phyloP scores from a whole-genome alignment of 2,797 vertebrate genomes.

The Gymnothorax reevesii region DNA sequence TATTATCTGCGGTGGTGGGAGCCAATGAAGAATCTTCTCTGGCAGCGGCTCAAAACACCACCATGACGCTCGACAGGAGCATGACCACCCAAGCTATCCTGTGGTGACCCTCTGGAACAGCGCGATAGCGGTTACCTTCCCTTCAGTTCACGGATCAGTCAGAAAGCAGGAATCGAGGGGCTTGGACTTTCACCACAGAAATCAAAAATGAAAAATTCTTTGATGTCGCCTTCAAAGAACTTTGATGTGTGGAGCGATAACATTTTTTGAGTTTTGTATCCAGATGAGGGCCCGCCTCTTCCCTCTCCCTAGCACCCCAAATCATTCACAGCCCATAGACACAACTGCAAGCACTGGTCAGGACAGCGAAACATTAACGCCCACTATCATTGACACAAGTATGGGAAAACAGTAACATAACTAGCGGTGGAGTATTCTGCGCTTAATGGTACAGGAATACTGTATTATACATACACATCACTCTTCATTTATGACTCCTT shows the following conservation, averaged over 20 bases:
- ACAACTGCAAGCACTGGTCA: not conserved
- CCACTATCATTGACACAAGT: not conserved
- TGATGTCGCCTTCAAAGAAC: not conserved
- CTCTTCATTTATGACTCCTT: not conserved
- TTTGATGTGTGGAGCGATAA: not conserved
- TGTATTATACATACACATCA: not conserved
- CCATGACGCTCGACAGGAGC: conserved; percentile 14
- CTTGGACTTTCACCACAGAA: not conserved
- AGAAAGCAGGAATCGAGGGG: conserved; percentile 42
- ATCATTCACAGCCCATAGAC: not conserved
- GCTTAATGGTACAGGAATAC: not conserved
- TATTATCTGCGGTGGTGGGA: no score
- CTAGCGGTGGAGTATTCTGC: not conserved
- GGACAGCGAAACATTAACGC: not conserved
- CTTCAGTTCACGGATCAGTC: conserved; percentile 53
- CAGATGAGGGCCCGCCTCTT: not conserved
- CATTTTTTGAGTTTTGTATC: not conserved
- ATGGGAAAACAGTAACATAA: not conserved
- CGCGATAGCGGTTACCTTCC: conserved; percentile 57
- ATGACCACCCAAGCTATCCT: conserved; percentile 65
- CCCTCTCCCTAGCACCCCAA: not conserved
- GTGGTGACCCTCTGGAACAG: conserved; percentile 63
- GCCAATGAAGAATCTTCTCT: no score
- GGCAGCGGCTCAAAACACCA: not conserved
- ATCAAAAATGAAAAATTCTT: not conserved